phyloP scores from a whole-genome alignment of 2,888 invertebrate genomes.

The Cryptops parisi region DNA sequence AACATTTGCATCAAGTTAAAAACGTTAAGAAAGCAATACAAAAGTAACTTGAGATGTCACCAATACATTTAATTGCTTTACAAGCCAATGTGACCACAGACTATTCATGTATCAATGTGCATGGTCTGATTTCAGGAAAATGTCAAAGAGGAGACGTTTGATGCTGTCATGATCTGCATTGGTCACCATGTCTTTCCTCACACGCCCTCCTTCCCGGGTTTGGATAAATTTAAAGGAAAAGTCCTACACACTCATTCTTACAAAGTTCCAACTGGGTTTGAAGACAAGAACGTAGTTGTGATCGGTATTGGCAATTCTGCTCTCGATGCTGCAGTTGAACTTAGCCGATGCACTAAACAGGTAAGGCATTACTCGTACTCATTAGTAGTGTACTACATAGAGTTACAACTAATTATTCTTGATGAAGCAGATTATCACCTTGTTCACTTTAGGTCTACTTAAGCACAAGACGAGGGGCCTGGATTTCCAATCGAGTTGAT shows the following conservation, averaged over 20 bases:
- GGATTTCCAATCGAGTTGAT: background rate
- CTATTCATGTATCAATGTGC: too few species aligned
- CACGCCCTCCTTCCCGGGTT: constrained; percentile 30
- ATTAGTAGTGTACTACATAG: too few species aligned
- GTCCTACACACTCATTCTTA: constrained; percentile 28
- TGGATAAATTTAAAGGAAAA: constrained; percentile 24
- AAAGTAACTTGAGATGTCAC: background rate
- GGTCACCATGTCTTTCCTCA: constrained; percentile 36
- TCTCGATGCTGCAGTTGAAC: constrained; percentile 35
- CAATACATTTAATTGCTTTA: background rate
- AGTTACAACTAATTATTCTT: background rate
- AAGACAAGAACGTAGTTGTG: constrained; percentile 32
- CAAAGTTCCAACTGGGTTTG: constrained; percentile 26
- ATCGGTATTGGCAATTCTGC: constrained; percentile 37
- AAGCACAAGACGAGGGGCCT: background rate
- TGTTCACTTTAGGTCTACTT: background rate
- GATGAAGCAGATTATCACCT: too few species aligned
- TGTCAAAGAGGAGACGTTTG: constrained; percentile 20
- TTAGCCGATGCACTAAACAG: constrained; percentile 22
- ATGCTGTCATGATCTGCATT: constrained; percentile 36
- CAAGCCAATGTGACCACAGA: too few species aligned
- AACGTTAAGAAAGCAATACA: background rate
- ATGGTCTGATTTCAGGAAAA: too few species aligned
- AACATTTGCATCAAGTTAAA: background rate
- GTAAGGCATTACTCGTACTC: constrained; percentile 7